Conservation (phyloP, 2,113 vertebrate species). For the Arvicanthis niloticus region DNA sequence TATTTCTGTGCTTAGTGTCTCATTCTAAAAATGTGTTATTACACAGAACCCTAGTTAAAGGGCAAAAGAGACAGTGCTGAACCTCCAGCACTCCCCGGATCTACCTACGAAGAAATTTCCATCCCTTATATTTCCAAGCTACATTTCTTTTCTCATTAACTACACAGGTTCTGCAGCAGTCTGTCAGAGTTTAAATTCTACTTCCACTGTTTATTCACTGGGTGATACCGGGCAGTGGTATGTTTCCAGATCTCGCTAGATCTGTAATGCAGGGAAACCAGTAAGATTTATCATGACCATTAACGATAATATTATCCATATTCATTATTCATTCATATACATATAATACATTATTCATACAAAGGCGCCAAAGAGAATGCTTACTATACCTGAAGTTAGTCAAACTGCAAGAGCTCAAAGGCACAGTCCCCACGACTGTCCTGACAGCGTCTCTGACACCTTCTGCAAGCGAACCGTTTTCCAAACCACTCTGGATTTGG, state of each 20-base stretch:
- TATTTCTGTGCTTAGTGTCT: neutral
- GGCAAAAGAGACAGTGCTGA: neutral
- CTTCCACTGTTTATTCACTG: neutral
- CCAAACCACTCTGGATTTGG: neutral
- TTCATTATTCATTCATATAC: neutral
- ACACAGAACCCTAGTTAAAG: neutral
- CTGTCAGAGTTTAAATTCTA: conserved; percentile 5
- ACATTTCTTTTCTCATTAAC: neutral
- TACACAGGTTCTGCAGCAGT: neutral
- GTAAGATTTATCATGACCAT: neutral
- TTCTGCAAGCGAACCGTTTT: neutral
- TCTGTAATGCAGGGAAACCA: neutral
- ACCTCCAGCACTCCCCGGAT: neutral
- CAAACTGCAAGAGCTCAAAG: neutral
- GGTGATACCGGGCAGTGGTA: neutral
- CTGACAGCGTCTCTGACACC: neutral
- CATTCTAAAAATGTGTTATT: conserved; percentile 1
- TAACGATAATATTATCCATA: neutral
- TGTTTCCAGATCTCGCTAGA: neutral
- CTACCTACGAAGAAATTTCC: neutral
- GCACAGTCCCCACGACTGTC: neutral
- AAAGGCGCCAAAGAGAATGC: neutral
- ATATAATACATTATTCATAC: neutral
- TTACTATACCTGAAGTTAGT: neutral
- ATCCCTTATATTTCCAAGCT: neutral